Percentiles rank a stretch among this genome's conserved stretches.
These are phyloP conservation scores for Synchiropus splendidus DNA, from an alignment of 2,113 vertebrate genomes.

Conservation along the genomic window DNA sequence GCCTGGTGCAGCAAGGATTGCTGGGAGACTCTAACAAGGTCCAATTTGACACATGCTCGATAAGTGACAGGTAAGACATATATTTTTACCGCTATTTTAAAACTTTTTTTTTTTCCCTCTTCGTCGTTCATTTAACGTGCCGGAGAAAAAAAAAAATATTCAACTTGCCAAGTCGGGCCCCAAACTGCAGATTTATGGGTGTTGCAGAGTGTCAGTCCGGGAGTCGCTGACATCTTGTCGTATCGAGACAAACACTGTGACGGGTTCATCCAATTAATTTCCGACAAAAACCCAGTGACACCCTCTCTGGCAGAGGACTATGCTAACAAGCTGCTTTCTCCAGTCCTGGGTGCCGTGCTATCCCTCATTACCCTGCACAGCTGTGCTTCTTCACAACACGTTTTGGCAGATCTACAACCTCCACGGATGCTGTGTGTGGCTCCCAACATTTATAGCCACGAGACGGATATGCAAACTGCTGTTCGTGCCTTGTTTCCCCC, in stretches of 20 bases:
- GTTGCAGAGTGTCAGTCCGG: slow-evolving; percentile 18
- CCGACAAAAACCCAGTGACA: slow-evolving; percentile 32
- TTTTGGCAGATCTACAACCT: slow-evolving; percentile 11
- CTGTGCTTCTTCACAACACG: slow-evolving; percentile 16
- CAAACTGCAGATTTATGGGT: slow-evolving; percentile 3
- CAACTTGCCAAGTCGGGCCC: neutral
- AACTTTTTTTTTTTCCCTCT: no score
- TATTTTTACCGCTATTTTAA: no score
- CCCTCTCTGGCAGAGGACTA: slow-evolving; percentile 43
- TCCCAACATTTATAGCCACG: slow-evolving; percentile 8
- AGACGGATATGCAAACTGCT: slow-evolving; percentile 22
- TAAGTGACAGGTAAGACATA: slow-evolving; percentile 86
- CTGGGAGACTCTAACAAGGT: slow-evolving; percentile 89
- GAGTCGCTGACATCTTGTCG: slow-evolving; percentile 43
- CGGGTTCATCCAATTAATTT: slow-evolving; percentile 62
- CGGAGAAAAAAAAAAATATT: slow-evolving; percentile 9
- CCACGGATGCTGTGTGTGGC: slow-evolving; percentile 9
- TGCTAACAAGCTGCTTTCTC: slow-evolving; percentile 59
- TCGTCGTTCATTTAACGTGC: no score
- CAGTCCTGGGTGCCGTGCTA: slow-evolving; percentile 31
- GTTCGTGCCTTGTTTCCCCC: slow-evolving; percentile 16
- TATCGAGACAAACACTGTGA: slow-evolving; percentile 42
- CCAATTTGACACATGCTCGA: slow-evolving; percentile 89
- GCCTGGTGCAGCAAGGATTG: slow-evolving; percentile 82
- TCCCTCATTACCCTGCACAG: slow-evolving; percentile 49